Conservation (phyloP, 2,113 vertebrate genomes). For the Psettodes erumei region DNA sequence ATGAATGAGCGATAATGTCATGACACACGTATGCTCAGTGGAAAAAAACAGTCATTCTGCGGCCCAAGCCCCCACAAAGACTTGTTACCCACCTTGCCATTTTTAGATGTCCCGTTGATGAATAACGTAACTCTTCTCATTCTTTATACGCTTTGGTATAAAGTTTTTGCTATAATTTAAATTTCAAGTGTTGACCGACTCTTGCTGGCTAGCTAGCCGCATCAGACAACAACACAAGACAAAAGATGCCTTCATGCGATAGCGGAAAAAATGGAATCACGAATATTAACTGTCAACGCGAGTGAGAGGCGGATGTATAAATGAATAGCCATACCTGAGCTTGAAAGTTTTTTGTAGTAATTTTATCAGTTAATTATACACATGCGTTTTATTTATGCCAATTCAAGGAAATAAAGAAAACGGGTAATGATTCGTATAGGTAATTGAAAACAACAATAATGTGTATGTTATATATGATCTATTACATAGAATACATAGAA, state of each 20-base stretch:
- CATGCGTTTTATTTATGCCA: not conserved
- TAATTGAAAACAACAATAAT: not conserved
- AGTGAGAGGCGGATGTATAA: not conserved
- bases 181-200: too few species aligned
- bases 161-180: not conserved
- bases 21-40: slow-evolving; percentile 23
- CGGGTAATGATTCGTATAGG: not conserved
- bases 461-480: not conserved
- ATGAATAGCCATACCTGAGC: not conserved
- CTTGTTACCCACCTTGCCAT: slow-evolving; percentile 90
- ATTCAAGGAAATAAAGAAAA: not conserved
- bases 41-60: slow-evolving; percentile 55
- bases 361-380: not conserved
- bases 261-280: not conserved
- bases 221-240: slow-evolving; percentile 69
- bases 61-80: slow-evolving; percentile 25
- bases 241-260: slow-evolving; percentile 36
- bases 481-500: too few species aligned
- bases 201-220: slow-evolving; percentile 47
- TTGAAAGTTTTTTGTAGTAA: not conserved
- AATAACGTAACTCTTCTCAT: slow-evolving; percentile 98
- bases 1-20: not conserved
- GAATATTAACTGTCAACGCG: not conserved
- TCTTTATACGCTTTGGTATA: slow-evolving; percentile 67
- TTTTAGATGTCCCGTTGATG: slow-evolving; percentile 92